A percentile compares a stretch with the other conserved stretches of the same genome.
phyloP scores from a whole-genome alignment of 2,797 vertebrate genomes.

The Helarctos malayanus region DNA sequence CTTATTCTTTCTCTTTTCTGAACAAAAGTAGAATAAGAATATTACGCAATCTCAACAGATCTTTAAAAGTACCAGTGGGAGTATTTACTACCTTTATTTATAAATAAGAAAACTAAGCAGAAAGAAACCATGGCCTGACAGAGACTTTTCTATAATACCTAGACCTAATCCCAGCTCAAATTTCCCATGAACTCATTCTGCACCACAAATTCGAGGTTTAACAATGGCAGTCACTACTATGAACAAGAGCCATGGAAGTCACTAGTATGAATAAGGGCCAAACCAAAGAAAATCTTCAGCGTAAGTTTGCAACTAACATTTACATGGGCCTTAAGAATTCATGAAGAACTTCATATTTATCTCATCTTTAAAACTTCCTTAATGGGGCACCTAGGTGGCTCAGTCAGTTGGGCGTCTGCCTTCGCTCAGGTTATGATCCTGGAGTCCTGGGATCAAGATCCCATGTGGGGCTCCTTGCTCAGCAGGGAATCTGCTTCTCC shows the following conservation, averaged over 20 bases:
- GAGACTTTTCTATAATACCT: not conserved
- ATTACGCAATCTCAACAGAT: constrained; percentile 31
- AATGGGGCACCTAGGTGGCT: not conserved
- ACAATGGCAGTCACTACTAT: not conserved
- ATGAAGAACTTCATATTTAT: not conserved
- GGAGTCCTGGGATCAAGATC: not conserved
- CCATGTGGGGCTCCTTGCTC: too few relatives aligned
- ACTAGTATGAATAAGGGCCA: not conserved
- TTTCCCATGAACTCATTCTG: constrained; percentile 4
- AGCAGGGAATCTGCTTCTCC: not conserved
- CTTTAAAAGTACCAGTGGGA: not conserved
- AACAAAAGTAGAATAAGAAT: not conserved
- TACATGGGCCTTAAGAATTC: not conserved
- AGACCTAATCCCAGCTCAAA: not conserved
- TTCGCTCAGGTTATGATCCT: not conserved
- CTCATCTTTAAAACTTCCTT: constrained; percentile 19
- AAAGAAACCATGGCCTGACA: not conserved
- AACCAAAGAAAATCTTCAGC: not conserved
- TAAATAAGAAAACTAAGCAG: not conserved
- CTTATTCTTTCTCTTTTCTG: not conserved
- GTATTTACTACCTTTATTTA: not conserved
- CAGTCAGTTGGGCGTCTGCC: not conserved
- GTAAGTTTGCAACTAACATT: not conserved
- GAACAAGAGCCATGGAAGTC: not conserved
- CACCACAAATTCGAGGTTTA: not conserved